A percentile compares a stretch with the other conserved stretches of the same genome.
Evolutionary conservation across 2,888 invertebrate genomes (phyloP).

Genomic region (Heteromurus nitidus): DNA sequence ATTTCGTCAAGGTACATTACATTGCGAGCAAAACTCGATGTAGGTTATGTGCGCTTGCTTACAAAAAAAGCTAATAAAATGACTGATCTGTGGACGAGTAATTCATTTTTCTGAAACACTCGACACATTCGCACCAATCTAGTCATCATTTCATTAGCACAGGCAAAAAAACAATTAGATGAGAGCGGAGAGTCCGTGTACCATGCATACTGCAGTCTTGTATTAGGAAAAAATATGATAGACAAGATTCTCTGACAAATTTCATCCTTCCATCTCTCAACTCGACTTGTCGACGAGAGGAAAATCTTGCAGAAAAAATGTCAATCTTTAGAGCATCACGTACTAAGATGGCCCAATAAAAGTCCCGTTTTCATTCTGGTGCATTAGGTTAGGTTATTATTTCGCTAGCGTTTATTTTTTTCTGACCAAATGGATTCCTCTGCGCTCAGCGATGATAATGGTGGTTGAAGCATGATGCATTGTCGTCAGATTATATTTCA

Average conservation of each 20-base stretch:
- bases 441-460: neutral
- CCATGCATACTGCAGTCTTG: too few relatives aligned
- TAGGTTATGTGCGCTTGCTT: too few relatives aligned
- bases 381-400: constrained; percentile 13
- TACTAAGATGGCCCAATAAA: constrained; percentile 54
- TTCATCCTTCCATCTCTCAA: neutral
- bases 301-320: constrained; percentile 36
- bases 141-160: constrained; percentile 42
- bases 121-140: neutral
- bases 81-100: too few relatives aligned
- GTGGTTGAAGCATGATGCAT: neutral
- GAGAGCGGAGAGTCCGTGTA: too few relatives aligned
- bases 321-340: constrained; percentile 51
- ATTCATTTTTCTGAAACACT: too few relatives aligned
- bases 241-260: neutral
- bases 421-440: neutral
- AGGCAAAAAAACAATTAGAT: constrained; percentile 38
- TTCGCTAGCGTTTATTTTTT: constrained; percentile 23
- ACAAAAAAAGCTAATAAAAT: too few relatives aligned
- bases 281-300: too few relatives aligned
- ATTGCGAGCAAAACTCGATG: too few relatives aligned
- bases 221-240: too few relatives aligned
- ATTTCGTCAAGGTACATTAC: too few relatives aligned
- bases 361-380: constrained; percentile 46
- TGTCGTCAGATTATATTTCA: neutral